A percentile compares a stretch with the other conserved stretches of the same genome.
Conservation (phyloP, 2,113 vertebrate genomes). For the Salvelinus alpinus region DNA sequence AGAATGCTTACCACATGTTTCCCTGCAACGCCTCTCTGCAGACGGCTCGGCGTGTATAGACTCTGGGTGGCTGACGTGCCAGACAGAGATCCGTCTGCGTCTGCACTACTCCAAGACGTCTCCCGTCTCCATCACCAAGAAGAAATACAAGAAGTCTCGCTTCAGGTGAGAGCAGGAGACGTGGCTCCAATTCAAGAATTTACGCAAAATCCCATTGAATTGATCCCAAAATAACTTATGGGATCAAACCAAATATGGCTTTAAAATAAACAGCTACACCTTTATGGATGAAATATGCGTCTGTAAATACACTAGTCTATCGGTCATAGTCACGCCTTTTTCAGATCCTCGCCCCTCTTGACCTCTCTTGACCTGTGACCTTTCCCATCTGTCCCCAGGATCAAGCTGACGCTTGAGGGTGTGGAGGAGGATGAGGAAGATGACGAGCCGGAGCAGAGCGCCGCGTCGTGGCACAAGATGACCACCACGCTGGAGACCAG, state of each 20-base stretch:
- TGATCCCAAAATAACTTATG: too few relatives aligned
- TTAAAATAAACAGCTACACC: too few relatives aligned
- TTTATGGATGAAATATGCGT: too few relatives aligned
- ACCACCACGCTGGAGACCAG: conserved; percentile 86
- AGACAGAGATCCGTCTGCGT: conserved; percentile 94
- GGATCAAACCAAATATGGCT: too few relatives aligned
- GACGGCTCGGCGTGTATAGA: conserved; percentile 86
- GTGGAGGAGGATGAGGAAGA: conserved; percentile 79
- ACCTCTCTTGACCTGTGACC: not conserved
- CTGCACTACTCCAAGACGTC: conserved; percentile 90
- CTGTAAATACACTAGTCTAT: too few relatives aligned
- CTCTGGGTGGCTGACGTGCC: conserved; percentile 94
- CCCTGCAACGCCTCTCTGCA: conserved; percentile 58
- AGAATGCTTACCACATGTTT: not conserved
- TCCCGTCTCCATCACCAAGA: conserved; percentile 94
- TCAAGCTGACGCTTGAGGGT: conserved; percentile 91
- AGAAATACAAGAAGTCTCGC: conserved; percentile 95
- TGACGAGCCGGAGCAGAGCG: conserved; percentile 71
- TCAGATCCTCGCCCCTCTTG: not conserved
- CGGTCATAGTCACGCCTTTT: not conserved
- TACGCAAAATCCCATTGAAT: too few relatives aligned
- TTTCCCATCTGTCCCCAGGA: conserved; percentile 63
- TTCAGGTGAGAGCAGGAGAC: conserved; percentile 83
- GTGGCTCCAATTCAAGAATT: not conserved
- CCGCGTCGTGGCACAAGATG: conserved; percentile 81